These are phyloP conservation scores for Pangasianodon gigas DNA, from an alignment of 2,113 vertebrate genomes.

Conservation along the genomic window DNA sequence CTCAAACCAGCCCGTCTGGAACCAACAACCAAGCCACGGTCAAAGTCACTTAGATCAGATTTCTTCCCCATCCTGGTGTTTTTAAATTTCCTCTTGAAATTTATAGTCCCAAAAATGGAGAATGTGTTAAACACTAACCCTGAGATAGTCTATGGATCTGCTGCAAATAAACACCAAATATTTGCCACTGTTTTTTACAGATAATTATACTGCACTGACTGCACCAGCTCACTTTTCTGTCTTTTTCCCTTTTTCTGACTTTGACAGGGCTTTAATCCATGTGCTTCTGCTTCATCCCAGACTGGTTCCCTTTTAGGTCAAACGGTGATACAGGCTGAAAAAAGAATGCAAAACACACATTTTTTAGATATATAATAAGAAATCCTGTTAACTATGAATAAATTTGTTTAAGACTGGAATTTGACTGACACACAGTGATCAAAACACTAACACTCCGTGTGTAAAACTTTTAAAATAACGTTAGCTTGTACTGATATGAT, in stretches of 20 bases:
- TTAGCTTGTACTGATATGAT: background rate
- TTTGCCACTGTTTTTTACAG: background rate
- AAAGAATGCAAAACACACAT: background rate
- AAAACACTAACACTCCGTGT: background rate
- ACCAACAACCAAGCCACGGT: constrained; percentile 4
- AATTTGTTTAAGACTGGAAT: background rate
- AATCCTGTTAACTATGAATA: background rate
- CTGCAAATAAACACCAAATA: background rate
- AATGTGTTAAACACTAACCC: too few relatives aligned
- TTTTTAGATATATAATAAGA: background rate
- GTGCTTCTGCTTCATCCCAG: background rate
- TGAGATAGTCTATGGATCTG: background rate
- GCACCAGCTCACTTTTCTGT: background rate
- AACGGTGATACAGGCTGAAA: background rate
- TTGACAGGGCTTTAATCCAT: background rate
- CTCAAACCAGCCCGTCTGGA: background rate
- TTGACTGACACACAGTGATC: background rate
- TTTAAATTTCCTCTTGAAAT: background rate
- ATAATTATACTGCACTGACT: background rate
- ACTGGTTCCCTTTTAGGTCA: too few relatives aligned
- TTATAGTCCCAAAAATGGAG: background rate
- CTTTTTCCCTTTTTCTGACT: background rate
- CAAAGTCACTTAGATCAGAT: constrained; percentile 16
- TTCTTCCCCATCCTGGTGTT: background rate
- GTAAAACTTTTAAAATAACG: background rate